Evolutionary conservation across 1,140 invertebrate species (phyloP).

Genomic region (Listronotus bonariensis): DNA sequence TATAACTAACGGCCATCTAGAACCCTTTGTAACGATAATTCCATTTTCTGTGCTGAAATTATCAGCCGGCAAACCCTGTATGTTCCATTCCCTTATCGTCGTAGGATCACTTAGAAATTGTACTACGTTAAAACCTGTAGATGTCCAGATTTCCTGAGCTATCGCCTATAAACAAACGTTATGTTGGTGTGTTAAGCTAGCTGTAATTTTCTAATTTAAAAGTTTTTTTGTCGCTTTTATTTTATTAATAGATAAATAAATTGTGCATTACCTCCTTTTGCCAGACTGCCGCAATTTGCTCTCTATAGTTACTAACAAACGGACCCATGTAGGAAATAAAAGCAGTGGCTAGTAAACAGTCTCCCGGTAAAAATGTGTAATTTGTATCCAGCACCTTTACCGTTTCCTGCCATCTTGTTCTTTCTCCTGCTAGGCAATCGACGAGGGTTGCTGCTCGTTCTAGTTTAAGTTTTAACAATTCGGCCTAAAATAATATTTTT

Average conservation of each 20-base stretch:
- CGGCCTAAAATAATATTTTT: conserved; percentile 56
- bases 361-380: conserved; percentile 72
- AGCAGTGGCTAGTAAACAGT: conserved; percentile 78
- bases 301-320: conserved; percentile 80
- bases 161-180: conserved; percentile 51
- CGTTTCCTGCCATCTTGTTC: conserved; percentile 76
- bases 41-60: conserved; percentile 90
- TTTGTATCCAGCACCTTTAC: conserved; percentile 66
- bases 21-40: conserved; percentile 78
- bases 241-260: no score
- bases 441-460: conserved; percentile 74
- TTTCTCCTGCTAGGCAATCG: conserved; percentile 74
- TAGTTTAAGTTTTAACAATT: conserved; percentile 69
- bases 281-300: conserved; percentile 70
- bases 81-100: conserved; percentile 83
- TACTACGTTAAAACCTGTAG: conserved; percentile 70
- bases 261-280: conserved; percentile 60
- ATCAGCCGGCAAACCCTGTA: conserved; percentile 84
- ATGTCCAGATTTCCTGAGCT: conserved; percentile 67
- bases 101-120: conserved; percentile 75
- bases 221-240: no score
- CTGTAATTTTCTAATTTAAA: no score
- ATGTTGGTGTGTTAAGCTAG: no score
- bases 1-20: conserved; percentile 84
- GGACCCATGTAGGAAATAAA: conserved; percentile 86